phyloP scores from a whole-genome alignment of 2,113 vertebrate species.

The Panthera uncia region DNA sequence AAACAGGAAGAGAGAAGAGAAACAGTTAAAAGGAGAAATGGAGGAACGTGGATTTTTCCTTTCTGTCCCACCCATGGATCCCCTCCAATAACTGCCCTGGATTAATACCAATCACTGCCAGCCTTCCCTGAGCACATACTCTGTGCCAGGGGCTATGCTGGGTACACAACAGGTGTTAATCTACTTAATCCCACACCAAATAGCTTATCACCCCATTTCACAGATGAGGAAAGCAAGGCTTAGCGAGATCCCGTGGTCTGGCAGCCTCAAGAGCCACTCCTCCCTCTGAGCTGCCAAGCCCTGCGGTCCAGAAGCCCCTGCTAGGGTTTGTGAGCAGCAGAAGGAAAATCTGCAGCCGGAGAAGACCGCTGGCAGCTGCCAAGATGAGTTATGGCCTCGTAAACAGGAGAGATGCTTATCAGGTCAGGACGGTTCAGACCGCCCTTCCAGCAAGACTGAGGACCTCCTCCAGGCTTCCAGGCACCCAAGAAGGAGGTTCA shows the following conservation, averaged over 20 bases:
- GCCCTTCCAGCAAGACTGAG: background rate
- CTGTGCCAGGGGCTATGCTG: background rate
- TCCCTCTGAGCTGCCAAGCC: background rate
- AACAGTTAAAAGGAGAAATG: background rate
- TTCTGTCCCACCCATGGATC: background rate
- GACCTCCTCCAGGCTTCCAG: background rate
- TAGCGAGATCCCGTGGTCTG: background rate
- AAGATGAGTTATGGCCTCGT: background rate
- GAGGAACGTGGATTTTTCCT: background rate
- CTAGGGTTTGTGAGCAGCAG: background rate
- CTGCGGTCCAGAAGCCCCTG: background rate
- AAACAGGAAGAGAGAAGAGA: background rate
- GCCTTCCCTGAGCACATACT: background rate
- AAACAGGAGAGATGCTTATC: background rate
- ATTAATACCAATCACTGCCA: background rate
- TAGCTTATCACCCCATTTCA: background rate
- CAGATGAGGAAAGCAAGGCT: background rate
- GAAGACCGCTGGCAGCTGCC: background rate
- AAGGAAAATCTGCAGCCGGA: constrained; percentile 27
- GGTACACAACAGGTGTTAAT: background rate
- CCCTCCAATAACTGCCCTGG: background rate
- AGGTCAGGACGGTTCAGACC: background rate
- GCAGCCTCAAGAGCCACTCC: background rate
- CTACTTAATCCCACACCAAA: background rate
- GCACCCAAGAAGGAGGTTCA: background rate